Conservation (phyloP, 2,797 vertebrate species). For the Gymnopithys bicolor region DNA sequence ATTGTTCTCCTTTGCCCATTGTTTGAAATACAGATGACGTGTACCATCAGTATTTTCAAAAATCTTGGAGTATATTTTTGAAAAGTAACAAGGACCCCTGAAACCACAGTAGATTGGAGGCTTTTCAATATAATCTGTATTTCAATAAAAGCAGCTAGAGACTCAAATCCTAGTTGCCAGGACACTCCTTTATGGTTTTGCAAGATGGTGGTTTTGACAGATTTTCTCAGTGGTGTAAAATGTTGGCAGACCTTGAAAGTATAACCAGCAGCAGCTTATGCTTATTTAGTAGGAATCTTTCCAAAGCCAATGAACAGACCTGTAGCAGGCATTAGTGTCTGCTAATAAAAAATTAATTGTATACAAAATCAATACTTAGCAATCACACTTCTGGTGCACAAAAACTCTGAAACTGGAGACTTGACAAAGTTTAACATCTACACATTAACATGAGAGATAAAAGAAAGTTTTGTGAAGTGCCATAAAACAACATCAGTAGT, state of each 20-base stretch:
- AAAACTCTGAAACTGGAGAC: not conserved
- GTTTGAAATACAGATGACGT: not conserved
- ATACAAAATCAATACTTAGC: not conserved
- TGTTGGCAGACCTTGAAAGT: not conserved
- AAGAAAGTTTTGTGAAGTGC: not conserved
- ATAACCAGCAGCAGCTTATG: not conserved
- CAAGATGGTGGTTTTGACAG: not conserved
- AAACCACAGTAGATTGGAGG: not conserved
- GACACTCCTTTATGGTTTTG: not conserved
- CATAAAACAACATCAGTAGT: not conserved
- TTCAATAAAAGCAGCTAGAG: not conserved
- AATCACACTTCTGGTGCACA: fast-evolving
- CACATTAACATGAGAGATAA: not conserved
- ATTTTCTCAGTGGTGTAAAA: not conserved
- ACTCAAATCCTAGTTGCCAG: not conserved
- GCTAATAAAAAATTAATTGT: not conserved
- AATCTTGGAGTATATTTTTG: not conserved
- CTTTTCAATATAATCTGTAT: not conserved
- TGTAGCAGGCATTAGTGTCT: not conserved
- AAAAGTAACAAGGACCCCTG: not conserved
- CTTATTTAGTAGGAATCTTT: not conserved
- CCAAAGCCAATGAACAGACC: not conserved
- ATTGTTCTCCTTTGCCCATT: not conserved
- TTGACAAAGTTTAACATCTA: not conserved
- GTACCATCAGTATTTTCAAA: not conserved